Conservation (phyloP, 2,888 invertebrate species). For the Acrobasis suavella region DNA sequence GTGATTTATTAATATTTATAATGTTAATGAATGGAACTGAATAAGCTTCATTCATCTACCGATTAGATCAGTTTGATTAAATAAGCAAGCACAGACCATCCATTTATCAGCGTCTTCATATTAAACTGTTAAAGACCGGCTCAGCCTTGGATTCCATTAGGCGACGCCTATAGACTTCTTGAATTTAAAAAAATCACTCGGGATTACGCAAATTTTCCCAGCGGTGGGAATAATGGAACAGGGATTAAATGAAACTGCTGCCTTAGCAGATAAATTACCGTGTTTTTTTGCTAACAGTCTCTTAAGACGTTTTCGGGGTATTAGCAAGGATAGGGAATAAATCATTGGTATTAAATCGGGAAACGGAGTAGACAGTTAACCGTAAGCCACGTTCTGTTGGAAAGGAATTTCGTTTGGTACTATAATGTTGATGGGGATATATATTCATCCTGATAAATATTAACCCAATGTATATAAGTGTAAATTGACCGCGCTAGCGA, state of each 20-base stretch:
- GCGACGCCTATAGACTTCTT: conserved; percentile 23
- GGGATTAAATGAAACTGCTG: conserved; percentile 63
- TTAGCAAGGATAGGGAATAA: conserved; percentile 37
- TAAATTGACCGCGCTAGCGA: too few relatives aligned
- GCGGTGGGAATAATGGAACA: conserved; percentile 64
- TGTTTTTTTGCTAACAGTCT: conserved; percentile 70
- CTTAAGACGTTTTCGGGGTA: conserved; percentile 50
- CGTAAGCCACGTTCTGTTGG: neutral
- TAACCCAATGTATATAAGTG: too few relatives aligned
- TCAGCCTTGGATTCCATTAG: conserved; percentile 20
- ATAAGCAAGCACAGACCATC: neutral
- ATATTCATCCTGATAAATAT: too few relatives aligned
- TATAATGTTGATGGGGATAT: neutral
- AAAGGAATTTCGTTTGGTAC: neutral
- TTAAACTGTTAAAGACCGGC: conserved; percentile 20
- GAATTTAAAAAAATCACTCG: conserved; percentile 44
- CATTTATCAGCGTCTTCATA: conserved; percentile 21
- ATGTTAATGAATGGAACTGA: too few relatives aligned
- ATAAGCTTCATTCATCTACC: too few relatives aligned
- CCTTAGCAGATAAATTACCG: conserved; percentile 73
- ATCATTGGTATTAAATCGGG: conserved; percentile 33
- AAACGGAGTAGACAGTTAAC: conserved; percentile 11
- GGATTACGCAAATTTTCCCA: conserved; percentile 69
- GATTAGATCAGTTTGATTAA: too few relatives aligned
- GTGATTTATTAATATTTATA: too few relatives aligned